phyloP scores from a whole-genome alignment of 2,113 vertebrate species.

The Lepus europaeus region DNA sequence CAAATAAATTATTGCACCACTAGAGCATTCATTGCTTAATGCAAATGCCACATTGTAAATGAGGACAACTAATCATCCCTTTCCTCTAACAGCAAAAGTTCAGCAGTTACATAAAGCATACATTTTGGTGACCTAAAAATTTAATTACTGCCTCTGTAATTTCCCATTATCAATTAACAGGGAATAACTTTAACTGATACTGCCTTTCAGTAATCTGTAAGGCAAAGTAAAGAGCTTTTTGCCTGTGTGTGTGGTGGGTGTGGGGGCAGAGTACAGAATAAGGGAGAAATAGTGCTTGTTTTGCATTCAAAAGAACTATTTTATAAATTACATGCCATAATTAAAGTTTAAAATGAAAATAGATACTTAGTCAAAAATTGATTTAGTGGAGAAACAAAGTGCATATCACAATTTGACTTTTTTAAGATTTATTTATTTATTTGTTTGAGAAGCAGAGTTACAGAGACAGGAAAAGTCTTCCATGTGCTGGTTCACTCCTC shows the following conservation, averaged over 20 bases:
- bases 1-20: slow-evolving; percentile 64
- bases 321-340: not conserved
- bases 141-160: slow-evolving; percentile 72
- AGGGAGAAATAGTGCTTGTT: not conserved
- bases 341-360: not conserved
- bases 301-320: not conserved
- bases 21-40: slow-evolving; percentile 67
- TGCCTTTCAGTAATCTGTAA: slow-evolving; percentile 19
- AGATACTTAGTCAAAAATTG: not conserved
- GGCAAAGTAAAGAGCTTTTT: not conserved
- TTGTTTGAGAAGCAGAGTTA: too few species aligned
- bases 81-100: slow-evolving; percentile 70
- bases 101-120: slow-evolving; percentile 75
- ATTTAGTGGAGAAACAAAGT: slow-evolving; percentile 31
- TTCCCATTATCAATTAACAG: slow-evolving; percentile 49
- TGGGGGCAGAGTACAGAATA: not conserved
- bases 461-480: too few species aligned
- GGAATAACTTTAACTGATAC: slow-evolving; percentile 58
- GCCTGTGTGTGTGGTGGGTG: too few species aligned
- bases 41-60: slow-evolving; percentile 79
- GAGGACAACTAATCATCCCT: slow-evolving; percentile 74
- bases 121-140: slow-evolving; percentile 78
- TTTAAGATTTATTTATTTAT: too few species aligned
- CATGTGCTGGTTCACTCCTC: too few species aligned
- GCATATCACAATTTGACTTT: not conserved